Conservation (phyloP, 53 echinoderm and acorn worm species). For the Crossaster papposus region DNA sequence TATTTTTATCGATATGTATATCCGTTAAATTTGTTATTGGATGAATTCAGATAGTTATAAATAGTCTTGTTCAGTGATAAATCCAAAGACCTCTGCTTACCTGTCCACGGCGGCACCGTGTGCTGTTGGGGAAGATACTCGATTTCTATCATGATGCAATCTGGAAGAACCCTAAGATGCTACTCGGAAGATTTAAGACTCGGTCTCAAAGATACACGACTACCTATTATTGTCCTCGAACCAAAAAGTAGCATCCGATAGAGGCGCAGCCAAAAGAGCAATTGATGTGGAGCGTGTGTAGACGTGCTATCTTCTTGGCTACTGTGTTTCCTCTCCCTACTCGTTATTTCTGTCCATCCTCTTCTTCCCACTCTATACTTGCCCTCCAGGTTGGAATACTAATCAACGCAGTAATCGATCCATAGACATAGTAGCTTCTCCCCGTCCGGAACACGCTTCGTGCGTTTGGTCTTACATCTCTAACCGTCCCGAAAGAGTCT, state of each 20-base stretch:
- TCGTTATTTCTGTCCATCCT: background rate
- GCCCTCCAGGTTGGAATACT: conserved; percentile 21
- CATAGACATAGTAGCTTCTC: background rate
- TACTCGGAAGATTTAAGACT: too few species aligned
- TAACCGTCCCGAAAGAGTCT: background rate
- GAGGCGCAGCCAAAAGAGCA: background rate
- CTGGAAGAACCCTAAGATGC: background rate
- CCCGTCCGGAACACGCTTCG: background rate
- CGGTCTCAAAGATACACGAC: too few species aligned
- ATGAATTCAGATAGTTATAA: too few species aligned
- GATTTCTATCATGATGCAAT: conserved; percentile 30
- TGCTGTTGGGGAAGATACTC: conserved; percentile 38
- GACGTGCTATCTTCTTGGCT: background rate
- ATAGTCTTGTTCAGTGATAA: too few species aligned
- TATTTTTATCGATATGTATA: too few species aligned
- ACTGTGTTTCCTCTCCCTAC: background rate
- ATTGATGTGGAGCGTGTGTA: background rate
- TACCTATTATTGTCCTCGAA: background rate
- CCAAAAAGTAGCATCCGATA: conserved; percentile 1
- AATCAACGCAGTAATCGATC: conserved; percentile 34
- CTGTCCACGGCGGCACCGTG: conserved; percentile 43
- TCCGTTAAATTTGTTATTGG: too few species aligned
- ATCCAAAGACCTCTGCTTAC: background rate
- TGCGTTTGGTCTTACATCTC: background rate
- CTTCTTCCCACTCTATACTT: background rate